Base-by-base conservation (phyloP, 2,888 invertebrate genomes). In the Exephanes ischioxanthus region DNA sequence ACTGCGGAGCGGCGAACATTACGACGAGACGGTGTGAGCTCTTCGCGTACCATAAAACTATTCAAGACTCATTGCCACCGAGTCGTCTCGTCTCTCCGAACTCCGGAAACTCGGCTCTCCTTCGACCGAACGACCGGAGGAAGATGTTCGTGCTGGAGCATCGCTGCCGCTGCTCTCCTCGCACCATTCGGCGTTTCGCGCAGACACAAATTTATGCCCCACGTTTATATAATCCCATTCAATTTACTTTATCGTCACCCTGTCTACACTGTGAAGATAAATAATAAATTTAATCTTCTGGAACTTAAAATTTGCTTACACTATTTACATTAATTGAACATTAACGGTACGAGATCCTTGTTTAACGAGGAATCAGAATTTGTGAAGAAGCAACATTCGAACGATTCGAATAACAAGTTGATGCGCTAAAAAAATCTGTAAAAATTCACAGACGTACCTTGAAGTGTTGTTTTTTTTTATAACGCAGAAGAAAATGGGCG, bases 21-120 rank as follows among this genome's bases (percentile, higher is more conserved):
- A 85, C 68, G 70, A 81, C 53, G 73, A 75, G 58, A 37, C 51
- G 63, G 68, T 68, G 66, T 45, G 53, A 61, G 53, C 68, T 67
- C 88, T 76, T 80, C 88, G 86, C 87, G 86, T 87, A 83, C 87
- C 87, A 90, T 92, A 90, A 92, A 92, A 91, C 90, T 91, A 91
- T 91, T 90, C 90, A 89, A 89, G 90, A 91, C 90, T 91, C 90
- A 90, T 91, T 88, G 90, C 86, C 82, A 77, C 79, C 80, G 73
- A 58, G 70, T 80, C 58, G 58, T 63, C 61, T 63, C 68, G 80
- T 80, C 73, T 80, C 73, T 55, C 67, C 63, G 41, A 85, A 85
- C 71, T 80, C 80, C 51, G 53, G 61, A 63, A 61, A 80, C 73
- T 77, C 77, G 48, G 37, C 75, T 84, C 68, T 84, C 68, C 70